phyloP scores from a whole-genome alignment of 2,797 vertebrate genomes.

The Coranthus polyacanthus region DNA sequence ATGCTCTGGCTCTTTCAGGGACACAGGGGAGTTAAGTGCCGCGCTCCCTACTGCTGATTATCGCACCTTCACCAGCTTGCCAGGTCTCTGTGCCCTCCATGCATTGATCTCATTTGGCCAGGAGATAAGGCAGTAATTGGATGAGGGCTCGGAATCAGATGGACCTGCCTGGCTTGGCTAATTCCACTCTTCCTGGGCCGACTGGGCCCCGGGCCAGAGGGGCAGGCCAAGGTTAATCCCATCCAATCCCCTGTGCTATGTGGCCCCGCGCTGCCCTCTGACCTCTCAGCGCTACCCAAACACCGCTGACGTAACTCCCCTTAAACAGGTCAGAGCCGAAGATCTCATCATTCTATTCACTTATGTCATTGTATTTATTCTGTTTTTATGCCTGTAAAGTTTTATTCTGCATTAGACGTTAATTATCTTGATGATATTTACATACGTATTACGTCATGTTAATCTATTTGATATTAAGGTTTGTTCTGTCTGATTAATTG shows the following conservation, averaged over 20 bases:
- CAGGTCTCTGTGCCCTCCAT: conserved; percentile 77
- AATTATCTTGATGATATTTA: no score
- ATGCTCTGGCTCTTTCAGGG: conserved; percentile 74
- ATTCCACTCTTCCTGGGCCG: conserved; percentile 85
- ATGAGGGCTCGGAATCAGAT: conserved; percentile 86
- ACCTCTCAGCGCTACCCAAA: conserved; percentile 56
- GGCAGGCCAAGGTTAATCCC: conserved; percentile 88
- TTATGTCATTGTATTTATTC: no score
- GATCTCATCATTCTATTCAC: no score
- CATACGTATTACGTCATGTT: no score
- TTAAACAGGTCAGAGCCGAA: conserved; percentile 51
- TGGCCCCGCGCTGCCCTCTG: conserved; percentile 50
- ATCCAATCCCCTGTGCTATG: conserved; percentile 81
- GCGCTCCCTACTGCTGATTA: conserved; percentile 78
- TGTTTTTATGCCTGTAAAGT: no score
- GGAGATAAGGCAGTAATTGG: conserved; percentile 89
- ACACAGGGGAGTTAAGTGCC: conserved; percentile 75
- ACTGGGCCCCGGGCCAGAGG: conserved; percentile 78
- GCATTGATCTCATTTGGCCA: conserved; percentile 86
- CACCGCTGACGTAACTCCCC: conserved; percentile 60
- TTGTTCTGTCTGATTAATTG: no score
- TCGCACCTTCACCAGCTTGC: conserved; percentile 77
- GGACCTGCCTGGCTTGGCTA: conserved; percentile 82
- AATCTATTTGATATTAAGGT: no score
- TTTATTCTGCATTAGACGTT: no score